A percentile compares a stretch with the other conserved stretches of the same genome.
Conservation (phyloP, 2,113 vertebrate species). For the Oryctolagus cuniculus region DNA sequence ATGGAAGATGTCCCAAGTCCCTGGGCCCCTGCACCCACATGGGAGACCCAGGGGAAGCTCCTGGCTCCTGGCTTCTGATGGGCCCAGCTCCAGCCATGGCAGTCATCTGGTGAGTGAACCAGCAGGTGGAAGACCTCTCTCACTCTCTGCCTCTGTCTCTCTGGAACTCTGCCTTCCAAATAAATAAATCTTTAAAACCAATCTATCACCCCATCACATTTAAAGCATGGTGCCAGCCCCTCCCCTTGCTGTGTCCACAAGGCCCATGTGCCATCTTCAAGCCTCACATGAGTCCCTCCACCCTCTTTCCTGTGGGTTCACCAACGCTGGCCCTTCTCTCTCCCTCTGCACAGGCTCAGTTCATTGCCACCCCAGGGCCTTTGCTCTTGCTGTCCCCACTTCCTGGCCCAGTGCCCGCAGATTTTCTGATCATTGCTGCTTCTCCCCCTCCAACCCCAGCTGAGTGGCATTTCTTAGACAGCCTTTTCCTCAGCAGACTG, state of each 20-base stretch:
- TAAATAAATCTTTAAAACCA: neutral
- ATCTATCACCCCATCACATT: neutral
- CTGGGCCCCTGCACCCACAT: too few relatives aligned
- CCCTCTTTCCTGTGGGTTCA: neutral
- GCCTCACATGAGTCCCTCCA: neutral
- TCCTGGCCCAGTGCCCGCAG: neutral
- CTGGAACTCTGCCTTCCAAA: too few relatives aligned
- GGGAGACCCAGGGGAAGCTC: too few relatives aligned
- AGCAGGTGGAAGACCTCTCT: too few relatives aligned
- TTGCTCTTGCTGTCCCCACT: neutral
- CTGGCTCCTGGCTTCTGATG: too few relatives aligned
- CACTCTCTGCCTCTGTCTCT: too few relatives aligned
- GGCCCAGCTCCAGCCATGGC: too few relatives aligned
- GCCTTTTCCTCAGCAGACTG: neutral
- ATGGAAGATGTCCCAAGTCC: too few relatives aligned
- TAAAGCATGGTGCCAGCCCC: neutral
- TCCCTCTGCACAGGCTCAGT: neutral
- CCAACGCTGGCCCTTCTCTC: too few relatives aligned
- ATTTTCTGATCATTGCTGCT: neutral
- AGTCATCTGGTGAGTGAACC: too few relatives aligned
- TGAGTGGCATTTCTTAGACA: neutral
- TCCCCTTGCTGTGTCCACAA: neutral
- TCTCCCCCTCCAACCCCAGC: neutral
- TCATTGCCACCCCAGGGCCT: neutral
- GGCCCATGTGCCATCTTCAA: fast-evolving